Conservation (phyloP, 2,113 vertebrate genomes). For the Brachypodius melanocephalos region DNA sequence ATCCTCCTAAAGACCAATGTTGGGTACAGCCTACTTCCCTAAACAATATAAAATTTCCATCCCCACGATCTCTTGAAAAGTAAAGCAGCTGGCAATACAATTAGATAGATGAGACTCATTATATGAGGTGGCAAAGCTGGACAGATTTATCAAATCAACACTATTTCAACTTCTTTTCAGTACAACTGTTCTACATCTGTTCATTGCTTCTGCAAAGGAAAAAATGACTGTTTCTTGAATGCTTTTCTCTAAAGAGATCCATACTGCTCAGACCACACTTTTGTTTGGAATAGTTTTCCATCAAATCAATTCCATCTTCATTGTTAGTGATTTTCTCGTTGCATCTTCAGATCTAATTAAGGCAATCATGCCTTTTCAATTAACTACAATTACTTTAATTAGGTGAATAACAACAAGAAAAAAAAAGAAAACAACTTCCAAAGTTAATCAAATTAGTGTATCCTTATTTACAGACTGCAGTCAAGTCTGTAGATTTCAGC, state of each 20-base stretch:
- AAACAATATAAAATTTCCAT: background rate
- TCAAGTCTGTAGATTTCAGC: background rate
- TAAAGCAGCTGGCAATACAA: background rate
- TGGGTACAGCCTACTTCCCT: background rate
- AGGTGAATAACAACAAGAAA: slow-evolving; percentile 39
- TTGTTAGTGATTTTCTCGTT: slow-evolving; percentile 47
- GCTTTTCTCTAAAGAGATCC: background rate
- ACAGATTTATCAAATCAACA: background rate
- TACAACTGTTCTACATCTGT: background rate
- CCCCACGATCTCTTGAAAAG: background rate
- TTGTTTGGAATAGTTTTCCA: slow-evolving; percentile 6
- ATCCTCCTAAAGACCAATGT: background rate
- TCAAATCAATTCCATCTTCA: slow-evolving; percentile 28
- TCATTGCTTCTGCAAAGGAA: background rate
- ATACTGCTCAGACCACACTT: background rate
- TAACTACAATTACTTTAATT: slow-evolving; percentile 61
- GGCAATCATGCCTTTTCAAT: slow-evolving; percentile 60
- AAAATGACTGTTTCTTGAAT: background rate
- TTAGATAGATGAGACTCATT: background rate
- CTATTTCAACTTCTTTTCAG: background rate
- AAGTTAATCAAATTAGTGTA: slow-evolving; percentile 47
- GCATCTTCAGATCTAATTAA: slow-evolving; percentile 46
- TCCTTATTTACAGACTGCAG: slow-evolving; percentile 50
- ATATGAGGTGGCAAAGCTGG: background rate
- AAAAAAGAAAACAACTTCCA: slow-evolving; percentile 21